Evolutionary conservation across 1,140 invertebrate species (phyloP), one percentile per base, ranked within the genome.

Genomic region (Euwallacea fornicatus): DNA sequence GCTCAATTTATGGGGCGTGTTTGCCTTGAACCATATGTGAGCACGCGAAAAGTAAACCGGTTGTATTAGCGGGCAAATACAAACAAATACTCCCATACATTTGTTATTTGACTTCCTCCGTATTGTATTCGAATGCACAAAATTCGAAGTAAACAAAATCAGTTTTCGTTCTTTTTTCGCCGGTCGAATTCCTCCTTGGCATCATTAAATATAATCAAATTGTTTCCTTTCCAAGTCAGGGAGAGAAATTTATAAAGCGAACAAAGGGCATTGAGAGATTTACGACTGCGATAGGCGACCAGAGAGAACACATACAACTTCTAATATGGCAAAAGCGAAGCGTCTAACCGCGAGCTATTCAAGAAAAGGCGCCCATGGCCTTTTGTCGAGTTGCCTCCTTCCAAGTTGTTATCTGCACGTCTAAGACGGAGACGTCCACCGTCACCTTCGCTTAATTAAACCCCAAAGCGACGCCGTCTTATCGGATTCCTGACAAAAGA

Each of bases 371-470:
- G 73, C 71, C 63, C 73, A n/a, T 46, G 63, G 73, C 71, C 66
- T 66, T 72, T 72, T 72, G 66, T 72, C 66, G 72, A 64, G 66
- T 46, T 50, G 50, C 55, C 63, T 71, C 56, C 69, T 71, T 65
- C 46, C 58, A 58, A 74, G 69, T 74, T 74, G 73, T 74, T 74
- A 74, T 74, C 73, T 72, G 63, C 42, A 59, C 42, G 66, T 66
- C 64, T 74, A 67, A 74, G 71, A 74, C 70, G 73, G 56, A 60
- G 73, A 72, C 71, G 71, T 72, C 73, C 68, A 72, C 70, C 70
- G 66, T 68, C 73, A 74, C 73, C 73, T 74, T 71, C 71, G 71
- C 70, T 72, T 74, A 74, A 74, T 74, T 74, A 74, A 74, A 74
- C 73, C 67, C 70, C 60, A 69, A 72, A 72, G 69, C 73, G 69